A percentile compares a stretch with the other conserved stretches of the same genome.
phyloP scores from a whole-genome alignment of 2,113 vertebrate genomes.

The Empidonax alnorum region DNA sequence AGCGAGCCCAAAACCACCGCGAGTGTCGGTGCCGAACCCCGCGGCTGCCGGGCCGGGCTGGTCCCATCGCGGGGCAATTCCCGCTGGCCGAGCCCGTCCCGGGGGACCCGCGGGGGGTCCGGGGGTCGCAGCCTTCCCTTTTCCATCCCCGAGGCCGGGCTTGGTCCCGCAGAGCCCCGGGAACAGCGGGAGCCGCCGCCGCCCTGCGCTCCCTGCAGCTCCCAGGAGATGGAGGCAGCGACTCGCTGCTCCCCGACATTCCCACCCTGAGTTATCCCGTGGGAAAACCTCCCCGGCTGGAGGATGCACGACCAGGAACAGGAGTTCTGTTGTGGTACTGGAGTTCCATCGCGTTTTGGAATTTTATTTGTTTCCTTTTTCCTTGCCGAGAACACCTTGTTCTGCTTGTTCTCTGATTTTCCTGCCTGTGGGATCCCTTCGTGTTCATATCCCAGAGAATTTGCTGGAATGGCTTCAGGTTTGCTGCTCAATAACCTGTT shows the following conservation, averaged over 20 bases:
- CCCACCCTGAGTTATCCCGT: neutral
- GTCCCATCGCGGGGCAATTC: neutral
- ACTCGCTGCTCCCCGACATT: neutral
- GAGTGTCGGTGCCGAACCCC: too few species aligned
- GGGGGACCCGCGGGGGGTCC: too few species aligned
- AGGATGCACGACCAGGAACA: fast-evolving
- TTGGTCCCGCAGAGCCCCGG: too few species aligned
- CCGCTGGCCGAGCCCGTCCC: neutral
- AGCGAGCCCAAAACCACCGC: fast-evolving
- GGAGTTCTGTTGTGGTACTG: fast-evolving
- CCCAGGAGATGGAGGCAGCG: constrained; percentile 11
- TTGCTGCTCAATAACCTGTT: fast-evolving
- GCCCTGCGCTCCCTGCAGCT: neutral
- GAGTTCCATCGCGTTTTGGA: fast-evolving
- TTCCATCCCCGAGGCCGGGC: too few species aligned
- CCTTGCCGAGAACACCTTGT: fast-evolving
- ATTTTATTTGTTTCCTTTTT: neutral
- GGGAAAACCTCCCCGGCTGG: neutral
- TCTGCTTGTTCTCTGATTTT: neutral
- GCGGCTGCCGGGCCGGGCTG: neutral
- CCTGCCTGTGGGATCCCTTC: neutral
- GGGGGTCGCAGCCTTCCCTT: too few species aligned
- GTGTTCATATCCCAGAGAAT: fast-evolving
- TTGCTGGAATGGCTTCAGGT: fast-evolving
- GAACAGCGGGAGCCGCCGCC: neutral